A percentile compares a stretch with the other conserved stretches of the same genome.
phyloP scores from a whole-genome alignment of 1,140 invertebrate species.

The Diorhabda elongata region DNA sequence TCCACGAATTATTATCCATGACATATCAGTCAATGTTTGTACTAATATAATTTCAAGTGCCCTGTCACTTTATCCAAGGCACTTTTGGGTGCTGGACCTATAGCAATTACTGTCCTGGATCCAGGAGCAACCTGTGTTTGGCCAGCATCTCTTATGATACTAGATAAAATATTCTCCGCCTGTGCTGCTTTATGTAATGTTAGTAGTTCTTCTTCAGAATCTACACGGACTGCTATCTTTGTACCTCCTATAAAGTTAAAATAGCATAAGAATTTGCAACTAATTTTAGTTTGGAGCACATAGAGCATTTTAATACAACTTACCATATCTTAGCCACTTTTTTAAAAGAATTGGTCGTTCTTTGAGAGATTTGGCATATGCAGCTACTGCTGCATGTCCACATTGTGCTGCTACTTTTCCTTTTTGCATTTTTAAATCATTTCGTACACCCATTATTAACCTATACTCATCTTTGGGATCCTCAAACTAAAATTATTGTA shows the following conservation, averaged over 20 bases:
- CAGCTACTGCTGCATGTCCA: conserved; percentile 81
- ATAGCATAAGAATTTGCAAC: neutral
- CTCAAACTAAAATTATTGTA: conserved; percentile 36
- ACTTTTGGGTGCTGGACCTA: conserved; percentile 78
- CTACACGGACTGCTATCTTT: conserved; percentile 53
- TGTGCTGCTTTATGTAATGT: conserved; percentile 65
- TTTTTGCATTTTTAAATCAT: conserved; percentile 90
- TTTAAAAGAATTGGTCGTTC: conserved; percentile 61
- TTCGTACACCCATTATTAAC: conserved; percentile 81
- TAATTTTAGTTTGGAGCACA: neutral
- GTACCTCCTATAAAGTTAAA: conserved; percentile 39
- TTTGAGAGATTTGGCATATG: conserved; percentile 65
- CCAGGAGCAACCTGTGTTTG: conserved; percentile 81
- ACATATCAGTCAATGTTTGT: too few relatives aligned
- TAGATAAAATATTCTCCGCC: conserved; percentile 62
- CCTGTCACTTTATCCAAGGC: conserved; percentile 80
- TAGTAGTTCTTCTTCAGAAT: conserved; percentile 63
- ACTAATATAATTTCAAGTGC: conserved; percentile 79
- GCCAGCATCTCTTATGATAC: conserved; percentile 81
- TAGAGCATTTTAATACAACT: conserved; percentile 21
- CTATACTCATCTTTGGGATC: conserved; percentile 59
- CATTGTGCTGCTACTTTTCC: conserved; percentile 93
- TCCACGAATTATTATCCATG: too few relatives aligned
- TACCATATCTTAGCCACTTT: conserved; percentile 69
- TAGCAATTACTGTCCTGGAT: conserved; percentile 80